phyloP scores from a whole-genome alignment of 2,888 invertebrate genomes.

The Cephalotes varians region DNA sequence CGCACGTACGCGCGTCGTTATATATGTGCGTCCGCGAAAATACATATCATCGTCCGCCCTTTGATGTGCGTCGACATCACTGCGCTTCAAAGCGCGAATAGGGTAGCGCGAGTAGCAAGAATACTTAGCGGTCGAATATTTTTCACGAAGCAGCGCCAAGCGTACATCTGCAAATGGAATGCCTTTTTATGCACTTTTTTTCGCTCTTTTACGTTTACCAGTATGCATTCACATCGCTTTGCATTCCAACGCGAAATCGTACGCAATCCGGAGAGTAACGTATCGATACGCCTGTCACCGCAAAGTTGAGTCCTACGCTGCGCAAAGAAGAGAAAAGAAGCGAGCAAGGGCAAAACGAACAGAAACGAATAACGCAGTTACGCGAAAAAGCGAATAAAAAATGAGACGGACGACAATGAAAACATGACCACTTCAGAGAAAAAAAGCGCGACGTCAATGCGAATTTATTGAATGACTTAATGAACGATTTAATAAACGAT shows the following conservation, averaged over 20 bases:
- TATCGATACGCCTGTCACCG: slow-evolving; percentile 8
- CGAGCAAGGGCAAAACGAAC: neutral
- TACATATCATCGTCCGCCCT: slow-evolving; percentile 12
- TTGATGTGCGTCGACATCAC: slow-evolving; percentile 4
- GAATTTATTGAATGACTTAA: no score
- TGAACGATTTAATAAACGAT: slow-evolving; percentile 25
- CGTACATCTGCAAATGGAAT: slow-evolving; percentile 36
- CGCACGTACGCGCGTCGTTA: slow-evolving; percentile 24
- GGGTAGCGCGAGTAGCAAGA: neutral
- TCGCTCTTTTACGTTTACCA: slow-evolving; percentile 10
- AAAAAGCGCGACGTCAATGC: neutral
- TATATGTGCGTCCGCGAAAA: neutral
- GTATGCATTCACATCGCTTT: slow-evolving; percentile 14
- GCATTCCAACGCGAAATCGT: slow-evolving; percentile 1
- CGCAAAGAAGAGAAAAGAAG: neutral
- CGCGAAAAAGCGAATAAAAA: slow-evolving; percentile 8
- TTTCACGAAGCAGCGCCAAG: slow-evolving; percentile 5
- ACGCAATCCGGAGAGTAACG: slow-evolving; percentile 11
- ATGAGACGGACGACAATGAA: neutral
- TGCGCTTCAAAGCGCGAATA: neutral
- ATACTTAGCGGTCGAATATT: slow-evolving; percentile 23
- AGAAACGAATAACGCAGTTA: slow-evolving; percentile 23
- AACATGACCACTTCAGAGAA: neutral
- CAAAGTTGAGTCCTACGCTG: neutral
- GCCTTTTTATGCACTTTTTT: slow-evolving; percentile 31